Evolutionary conservation across 1,140 invertebrate species (phyloP), one percentile per base, ranked within the genome.

Genomic region (Zaprionus vittiger): DNA sequence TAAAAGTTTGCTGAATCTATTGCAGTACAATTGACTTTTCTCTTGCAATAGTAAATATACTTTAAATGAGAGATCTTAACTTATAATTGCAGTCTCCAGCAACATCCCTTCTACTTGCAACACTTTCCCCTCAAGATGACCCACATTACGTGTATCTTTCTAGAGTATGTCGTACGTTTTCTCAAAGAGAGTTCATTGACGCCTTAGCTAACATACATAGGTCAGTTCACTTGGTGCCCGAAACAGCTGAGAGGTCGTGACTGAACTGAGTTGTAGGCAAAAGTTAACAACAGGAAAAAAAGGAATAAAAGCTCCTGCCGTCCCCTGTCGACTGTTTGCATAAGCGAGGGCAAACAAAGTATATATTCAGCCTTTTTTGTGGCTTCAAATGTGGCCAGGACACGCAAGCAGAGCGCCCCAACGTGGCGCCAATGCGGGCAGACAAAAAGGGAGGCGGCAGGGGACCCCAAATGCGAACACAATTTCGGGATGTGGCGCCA

Each of bases 381-480:
- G 28, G 62, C 73, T 65, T 59, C 65, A 87, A 87, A 90, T 89
- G 85, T 84, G 59, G 75, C 79, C 69, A 79, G 84, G 66, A 89
- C 84, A 89, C 84, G 84, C 84, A 72, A 89, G 60, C 75, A 72
- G 66, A 24, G 70, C 81, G 78, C 54, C 81, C 81, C 85, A 73
- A 59, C 52, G 76, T 79, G 84, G 84, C 84, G 84, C 84, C 84
- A 89, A 73, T 76, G 81, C 68, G 78, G 81, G 81, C 73, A 80
- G 80, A 77, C 83, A 61, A 69, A 54, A 65, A 6, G n/a, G 5
- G 0, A 7, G 41, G 37, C 4, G 41, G 37, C 4, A 44, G 31
- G 17, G 62, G 65, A 55, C 7, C 17, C 44, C 20, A 56, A 34
- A 34, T 34, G 31, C 12, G 47, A 12, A 49, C 47, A 49, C 9